Conservation (phyloP, 2,888 invertebrate species). For the Dione vanillae region DNA sequence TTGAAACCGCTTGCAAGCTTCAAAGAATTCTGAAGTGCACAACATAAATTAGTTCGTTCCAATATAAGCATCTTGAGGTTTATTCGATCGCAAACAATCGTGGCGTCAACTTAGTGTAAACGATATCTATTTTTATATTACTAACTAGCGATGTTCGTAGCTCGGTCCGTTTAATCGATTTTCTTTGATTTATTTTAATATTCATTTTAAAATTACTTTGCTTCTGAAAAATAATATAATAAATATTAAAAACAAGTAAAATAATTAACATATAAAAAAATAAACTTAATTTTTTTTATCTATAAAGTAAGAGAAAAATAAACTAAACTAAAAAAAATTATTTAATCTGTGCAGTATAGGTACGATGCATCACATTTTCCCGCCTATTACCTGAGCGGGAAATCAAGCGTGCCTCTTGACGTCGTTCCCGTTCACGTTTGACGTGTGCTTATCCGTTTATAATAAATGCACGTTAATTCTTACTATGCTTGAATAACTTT, state of each 20-base stretch:
- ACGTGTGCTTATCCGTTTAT: slow-evolving; percentile 25
- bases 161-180: too few relatives aligned
- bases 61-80: slow-evolving; percentile 19
- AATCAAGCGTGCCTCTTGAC: slow-evolving; percentile 33
- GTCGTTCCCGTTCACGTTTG: slow-evolving; percentile 34
- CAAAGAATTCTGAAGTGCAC: slow-evolving; percentile 10
- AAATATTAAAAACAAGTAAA: not conserved
- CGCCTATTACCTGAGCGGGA: slow-evolving; percentile 30
- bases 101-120: slow-evolving; percentile 1
- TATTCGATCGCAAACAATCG: slow-evolving; percentile 11
- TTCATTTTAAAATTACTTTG: too few relatives aligned
- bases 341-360: slow-evolving; percentile 10
- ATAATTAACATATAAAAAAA: too few relatives aligned
- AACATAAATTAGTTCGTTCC: slow-evolving; percentile 12
- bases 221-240: not conserved
- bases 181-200: too few relatives aligned
- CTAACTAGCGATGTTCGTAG: not conserved
- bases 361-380: slow-evolving; percentile 26
- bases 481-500: slow-evolving; percentile 13
- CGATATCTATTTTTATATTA: not conserved
- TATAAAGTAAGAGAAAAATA: not conserved
- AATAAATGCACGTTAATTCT: slow-evolving; percentile 24
- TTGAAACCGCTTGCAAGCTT: not conserved
- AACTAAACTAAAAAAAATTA: not conserved
- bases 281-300: not conserved